Base-by-base conservation (phyloP, 1,140 invertebrate species). In the Nylanderia fulva region DNA sequence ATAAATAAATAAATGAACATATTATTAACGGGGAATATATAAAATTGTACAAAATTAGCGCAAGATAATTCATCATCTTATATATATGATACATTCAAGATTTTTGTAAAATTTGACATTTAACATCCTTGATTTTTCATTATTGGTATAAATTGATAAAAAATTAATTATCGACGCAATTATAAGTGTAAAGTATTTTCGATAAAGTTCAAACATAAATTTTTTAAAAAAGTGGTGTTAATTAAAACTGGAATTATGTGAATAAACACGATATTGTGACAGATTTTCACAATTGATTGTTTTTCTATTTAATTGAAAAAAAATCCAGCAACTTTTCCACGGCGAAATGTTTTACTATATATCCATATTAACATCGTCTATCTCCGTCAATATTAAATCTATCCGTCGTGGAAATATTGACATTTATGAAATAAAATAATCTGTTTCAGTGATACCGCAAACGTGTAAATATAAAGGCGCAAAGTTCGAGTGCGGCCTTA, bases 401-500 rank as follows among this genome's bases (percentile, higher is more conserved):
- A 18, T 24, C 7, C 68, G 13, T 33, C 18, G 27, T 4, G 21
- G 0, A 56, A 7, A 13, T 36, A 29, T 8, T 24, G 18, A 79
- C 24, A 2, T 61, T 45, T 61, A 61, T 48, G 52, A 13, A 61
- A 76, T 29, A 13, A 13, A 63, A 1, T 39, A 39, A 52, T 88
- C 86, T 90, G 66, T 96, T 96, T 48, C 96, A 99, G 98, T 98
- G 96, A 98, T 99, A 91, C 98, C 98, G 1, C 98, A 98, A 92
- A 97, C 97, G 27, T 99, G 98, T 92, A 97, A 97, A 90, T 98
- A 98, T 95, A 96, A 97, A 89, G 98, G 98, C n/a, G 96, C 97
- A 8, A 96, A 97, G 91, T 98, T 98, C 95, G 97, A 98, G 85
- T 99, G 98, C 91, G 98, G 98, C 0, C 95, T 99, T 64, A 98